Evolutionary conservation across 2,888 invertebrate genomes (phyloP).

Genomic region (Melinaea menophilus): DNA sequence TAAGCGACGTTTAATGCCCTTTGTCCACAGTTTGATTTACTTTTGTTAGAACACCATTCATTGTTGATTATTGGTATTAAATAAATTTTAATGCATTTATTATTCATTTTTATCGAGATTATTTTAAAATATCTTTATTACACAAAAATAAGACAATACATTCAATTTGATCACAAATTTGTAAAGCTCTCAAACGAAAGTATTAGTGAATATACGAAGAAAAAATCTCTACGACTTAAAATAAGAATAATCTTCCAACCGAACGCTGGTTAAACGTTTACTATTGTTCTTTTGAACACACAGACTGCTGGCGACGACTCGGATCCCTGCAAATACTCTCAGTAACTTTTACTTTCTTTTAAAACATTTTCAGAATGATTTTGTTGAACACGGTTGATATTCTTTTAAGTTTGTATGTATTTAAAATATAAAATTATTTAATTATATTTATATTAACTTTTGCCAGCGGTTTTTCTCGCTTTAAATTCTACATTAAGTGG

Average conservation of each 20-base stretch:
- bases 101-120: too few species aligned
- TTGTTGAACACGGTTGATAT: slow-evolving; percentile 7
- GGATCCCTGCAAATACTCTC: slow-evolving; percentile 56
- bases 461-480: too few species aligned
- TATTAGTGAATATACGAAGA: not conserved
- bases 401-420: not conserved
- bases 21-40: not conserved
- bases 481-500: too few species aligned
- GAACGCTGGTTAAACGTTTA: slow-evolving; percentile 53
- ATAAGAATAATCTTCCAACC: slow-evolving; percentile 26
- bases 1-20: slow-evolving; percentile 16
- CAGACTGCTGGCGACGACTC: slow-evolving; percentile 49
- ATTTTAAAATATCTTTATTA: too few species aligned
- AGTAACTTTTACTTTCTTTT: slow-evolving; percentile 27
- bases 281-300: slow-evolving; percentile 56
- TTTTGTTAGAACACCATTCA: too few species aligned
- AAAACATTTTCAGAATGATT: slow-evolving; percentile 4
- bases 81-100: too few species aligned
- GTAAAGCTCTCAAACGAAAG: not conserved
- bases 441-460: not conserved
- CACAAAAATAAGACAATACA: too few species aligned
- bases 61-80: too few species aligned
- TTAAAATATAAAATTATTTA: not conserved
- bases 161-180: too few species aligned
- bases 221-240: not conserved